Percentiles rank a stretch among this genome's conserved stretches.
Conservation (phyloP, 1,140 invertebrate species). For the Leguminivora glycinivorella region DNA sequence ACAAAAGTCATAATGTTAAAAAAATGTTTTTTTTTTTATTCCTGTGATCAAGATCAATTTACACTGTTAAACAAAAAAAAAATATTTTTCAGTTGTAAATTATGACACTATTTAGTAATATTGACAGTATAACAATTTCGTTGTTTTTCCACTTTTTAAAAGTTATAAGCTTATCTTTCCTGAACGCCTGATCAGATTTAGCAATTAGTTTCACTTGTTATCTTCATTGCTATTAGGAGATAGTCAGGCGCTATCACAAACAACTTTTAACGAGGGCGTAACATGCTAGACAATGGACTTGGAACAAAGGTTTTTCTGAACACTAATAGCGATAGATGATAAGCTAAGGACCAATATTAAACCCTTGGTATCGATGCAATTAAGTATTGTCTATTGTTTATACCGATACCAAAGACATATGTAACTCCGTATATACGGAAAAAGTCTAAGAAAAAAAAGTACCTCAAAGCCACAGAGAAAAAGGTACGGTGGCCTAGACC, state of each 20-base stretch:
- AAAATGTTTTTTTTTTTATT: too few species aligned
- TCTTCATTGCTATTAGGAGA: slow-evolving; percentile 29
- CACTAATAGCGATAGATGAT: slow-evolving; percentile 4
- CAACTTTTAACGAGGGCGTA: not conserved
- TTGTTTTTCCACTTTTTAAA: not conserved
- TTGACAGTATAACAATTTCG: too few species aligned
- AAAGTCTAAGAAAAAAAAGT: too few species aligned
- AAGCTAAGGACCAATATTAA: slow-evolving; percentile 3
- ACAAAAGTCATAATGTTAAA: too few species aligned
- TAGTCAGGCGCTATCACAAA: slow-evolving; percentile 26
- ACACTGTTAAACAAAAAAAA: too few species aligned
- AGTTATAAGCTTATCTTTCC: not conserved
- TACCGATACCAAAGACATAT: not conserved
- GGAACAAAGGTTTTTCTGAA: slow-evolving; percentile 1
- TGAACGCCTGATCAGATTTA: slow-evolving; percentile 35
- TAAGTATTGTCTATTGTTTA: not conserved
- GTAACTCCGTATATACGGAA: too few species aligned
- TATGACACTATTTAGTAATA: too few species aligned
- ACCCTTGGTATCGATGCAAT: not conserved
- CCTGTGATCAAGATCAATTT: too few species aligned
- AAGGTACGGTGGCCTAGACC: too few species aligned
- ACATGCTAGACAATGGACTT: slow-evolving; percentile 4
- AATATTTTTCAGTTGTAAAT: too few species aligned
- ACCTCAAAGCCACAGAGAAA: too few species aligned
- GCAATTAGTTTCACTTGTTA: slow-evolving; percentile 28